A percentile compares a stretch with the other conserved stretches of the same genome.
Conservation (phyloP, 2,113 vertebrate species). For the Heloderma charlesbogerti region DNA sequence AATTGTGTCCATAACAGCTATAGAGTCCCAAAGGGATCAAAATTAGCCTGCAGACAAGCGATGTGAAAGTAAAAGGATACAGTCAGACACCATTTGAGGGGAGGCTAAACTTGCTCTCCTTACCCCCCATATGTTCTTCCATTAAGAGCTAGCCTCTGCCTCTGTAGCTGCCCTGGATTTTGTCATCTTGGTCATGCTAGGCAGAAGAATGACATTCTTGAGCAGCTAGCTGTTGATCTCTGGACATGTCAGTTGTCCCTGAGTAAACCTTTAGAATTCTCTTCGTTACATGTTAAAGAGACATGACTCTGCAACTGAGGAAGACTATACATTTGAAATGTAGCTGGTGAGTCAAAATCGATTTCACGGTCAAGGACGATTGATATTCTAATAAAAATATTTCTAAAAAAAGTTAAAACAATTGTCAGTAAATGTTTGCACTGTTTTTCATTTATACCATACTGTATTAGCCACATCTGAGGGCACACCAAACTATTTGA, state of each 20-base stretch:
- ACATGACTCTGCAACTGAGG: not conserved
- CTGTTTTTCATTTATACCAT: too few species aligned
- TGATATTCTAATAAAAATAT: too few species aligned
- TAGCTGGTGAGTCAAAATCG: not conserved
- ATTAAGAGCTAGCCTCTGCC: not conserved
- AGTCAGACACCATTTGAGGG: not conserved
- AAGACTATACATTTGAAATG: not conserved
- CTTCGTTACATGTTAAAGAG: not conserved
- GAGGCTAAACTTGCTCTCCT: not conserved
- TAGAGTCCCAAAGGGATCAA: too few species aligned
- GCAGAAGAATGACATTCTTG: not conserved
- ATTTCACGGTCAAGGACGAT: not conserved
- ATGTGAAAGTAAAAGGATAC: not conserved
- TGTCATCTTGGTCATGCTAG: not conserved
- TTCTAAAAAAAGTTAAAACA: too few species aligned
- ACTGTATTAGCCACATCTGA: too few species aligned
- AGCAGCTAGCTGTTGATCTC: not conserved
- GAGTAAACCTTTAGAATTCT: not conserved
- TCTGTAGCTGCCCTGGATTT: accelerated
- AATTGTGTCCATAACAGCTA: too few species aligned
- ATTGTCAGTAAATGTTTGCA: too few species aligned
- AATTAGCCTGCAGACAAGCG: too few species aligned
- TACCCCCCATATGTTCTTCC: not conserved
- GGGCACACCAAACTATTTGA: too few species aligned
- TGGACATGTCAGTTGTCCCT: not conserved